These are phyloP conservation scores for Agrochola lychnidis DNA, from an alignment of 2,888 invertebrate species.

Conservation along the genomic window DNA sequence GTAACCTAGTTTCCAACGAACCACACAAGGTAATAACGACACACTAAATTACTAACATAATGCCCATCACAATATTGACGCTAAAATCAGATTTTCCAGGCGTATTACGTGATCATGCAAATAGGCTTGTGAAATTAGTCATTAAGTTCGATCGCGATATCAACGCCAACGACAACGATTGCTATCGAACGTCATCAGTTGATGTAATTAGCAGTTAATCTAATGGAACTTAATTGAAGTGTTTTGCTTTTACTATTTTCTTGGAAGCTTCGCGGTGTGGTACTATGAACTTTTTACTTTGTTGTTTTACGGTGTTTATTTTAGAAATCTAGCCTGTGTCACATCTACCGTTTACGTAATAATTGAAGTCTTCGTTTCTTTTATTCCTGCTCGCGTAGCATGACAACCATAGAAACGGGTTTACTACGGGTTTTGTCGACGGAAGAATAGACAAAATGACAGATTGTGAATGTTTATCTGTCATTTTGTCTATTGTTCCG, in stretches of 20 bases:
- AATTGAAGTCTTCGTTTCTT: neutral
- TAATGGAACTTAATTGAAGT: constrained; percentile 58
- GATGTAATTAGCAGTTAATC: constrained; percentile 59
- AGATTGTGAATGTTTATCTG: too few species aligned
- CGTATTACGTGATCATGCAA: constrained; percentile 75
- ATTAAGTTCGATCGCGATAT: constrained; percentile 73
- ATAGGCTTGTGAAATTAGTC: constrained; percentile 74
- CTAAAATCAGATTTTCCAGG: constrained; percentile 55
- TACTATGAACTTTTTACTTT: neutral
- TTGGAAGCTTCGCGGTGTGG: constrained; percentile 23
- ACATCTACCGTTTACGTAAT: neutral
- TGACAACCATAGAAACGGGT: too few species aligned
- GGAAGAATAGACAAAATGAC: too few species aligned
- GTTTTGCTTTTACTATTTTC: constrained; percentile 47
- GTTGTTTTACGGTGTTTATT: neutral
- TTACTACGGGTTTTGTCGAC: too few species aligned
- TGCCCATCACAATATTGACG: constrained; percentile 49
- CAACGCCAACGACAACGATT: constrained; percentile 61
- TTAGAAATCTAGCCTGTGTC: neutral
- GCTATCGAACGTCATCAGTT: constrained; percentile 63
- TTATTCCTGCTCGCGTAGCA: neutral
- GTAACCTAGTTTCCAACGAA: constrained; percentile 34
- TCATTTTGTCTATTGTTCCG: too few species aligned
- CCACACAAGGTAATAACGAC: constrained; percentile 3
- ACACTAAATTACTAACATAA: constrained; percentile 1